Conservation (phyloP, 2,797 vertebrate genomes). For the Florisuga fusca region DNA sequence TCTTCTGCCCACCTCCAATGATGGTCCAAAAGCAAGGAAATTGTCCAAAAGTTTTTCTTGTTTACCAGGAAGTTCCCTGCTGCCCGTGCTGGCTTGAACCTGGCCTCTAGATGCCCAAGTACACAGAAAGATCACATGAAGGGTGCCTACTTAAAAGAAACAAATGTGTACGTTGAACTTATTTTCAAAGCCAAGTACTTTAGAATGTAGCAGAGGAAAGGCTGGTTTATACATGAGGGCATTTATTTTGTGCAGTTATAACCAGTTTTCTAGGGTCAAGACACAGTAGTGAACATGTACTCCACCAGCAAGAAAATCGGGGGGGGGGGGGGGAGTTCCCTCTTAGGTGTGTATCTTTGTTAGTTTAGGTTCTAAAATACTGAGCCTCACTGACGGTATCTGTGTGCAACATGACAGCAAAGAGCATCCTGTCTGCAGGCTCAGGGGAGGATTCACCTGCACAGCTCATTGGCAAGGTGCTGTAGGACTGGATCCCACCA, state of each 20-base stretch:
- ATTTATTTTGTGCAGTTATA: not conserved
- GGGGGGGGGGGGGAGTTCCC: not conserved
- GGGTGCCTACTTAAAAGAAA: not conserved
- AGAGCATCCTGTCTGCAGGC: not conserved
- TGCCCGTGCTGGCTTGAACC: not conserved
- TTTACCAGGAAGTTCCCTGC: not conserved
- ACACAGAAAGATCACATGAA: not conserved
- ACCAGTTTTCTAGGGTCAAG: not conserved
- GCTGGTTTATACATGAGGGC: not conserved
- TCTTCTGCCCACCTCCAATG: not conserved
- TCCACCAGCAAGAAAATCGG: not conserved
- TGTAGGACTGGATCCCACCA: not conserved
- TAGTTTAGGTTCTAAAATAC: not conserved
- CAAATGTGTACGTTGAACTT: not conserved
- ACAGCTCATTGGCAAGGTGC: not conserved
- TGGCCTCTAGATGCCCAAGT: not conserved
- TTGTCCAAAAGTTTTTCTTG: not conserved
- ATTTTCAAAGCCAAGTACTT: not conserved
- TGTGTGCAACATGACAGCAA: not conserved
- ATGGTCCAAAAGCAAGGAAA: not conserved
- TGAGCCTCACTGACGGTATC: not conserved
- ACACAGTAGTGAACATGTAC: fast-evolving
- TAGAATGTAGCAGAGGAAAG: not conserved
- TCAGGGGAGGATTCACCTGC: not conserved
- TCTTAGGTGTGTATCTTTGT: not conserved